Percentiles rank a stretch among this genome's conserved stretches.
These are phyloP conservation scores for Sylvietta virens DNA, from an alignment of 2,113 vertebrate species.

Conservation along the genomic window DNA sequence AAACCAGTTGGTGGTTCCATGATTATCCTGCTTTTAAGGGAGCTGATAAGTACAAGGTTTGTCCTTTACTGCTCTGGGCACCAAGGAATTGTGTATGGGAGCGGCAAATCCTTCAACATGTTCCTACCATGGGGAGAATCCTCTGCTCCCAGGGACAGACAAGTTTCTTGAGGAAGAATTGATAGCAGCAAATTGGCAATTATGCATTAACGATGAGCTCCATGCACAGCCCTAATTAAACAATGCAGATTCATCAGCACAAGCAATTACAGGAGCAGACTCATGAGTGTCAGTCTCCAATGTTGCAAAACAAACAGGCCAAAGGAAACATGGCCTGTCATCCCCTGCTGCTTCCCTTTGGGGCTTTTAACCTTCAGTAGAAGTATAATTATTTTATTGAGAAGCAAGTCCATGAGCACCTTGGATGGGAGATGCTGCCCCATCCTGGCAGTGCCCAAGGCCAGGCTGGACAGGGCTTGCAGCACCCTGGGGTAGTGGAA, in stretches of 20 bases:
- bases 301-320: slow-evolving; percentile 23
- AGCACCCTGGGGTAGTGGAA: neutral
- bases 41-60: fast-evolving
- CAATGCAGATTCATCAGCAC: slow-evolving; percentile 37
- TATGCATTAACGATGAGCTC: neutral
- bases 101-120: neutral
- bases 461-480: fast-evolving
- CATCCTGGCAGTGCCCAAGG: neutral
- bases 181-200: neutral
- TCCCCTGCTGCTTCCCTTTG: neutral
- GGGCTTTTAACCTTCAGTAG: neutral
- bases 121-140: neutral
- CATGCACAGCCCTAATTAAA: slow-evolving; percentile 24
- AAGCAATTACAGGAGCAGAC: slow-evolving; percentile 30
- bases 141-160: neutral
- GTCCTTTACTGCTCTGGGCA: neutral
- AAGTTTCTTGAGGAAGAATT: neutral
- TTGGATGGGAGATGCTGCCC: neutral
- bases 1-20: neutral
- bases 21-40: neutral
- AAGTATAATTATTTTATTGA: neutral
- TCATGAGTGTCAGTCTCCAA: neutral
- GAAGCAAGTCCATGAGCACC: neutral
- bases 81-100: fast-evolving
- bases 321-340: neutral